Percentiles rank a stretch among this genome's conserved stretches.
These are phyloP conservation scores for Gastracanthus pulcherrimus DNA, from an alignment of 2,888 invertebrate species.

Conservation along the genomic window DNA sequence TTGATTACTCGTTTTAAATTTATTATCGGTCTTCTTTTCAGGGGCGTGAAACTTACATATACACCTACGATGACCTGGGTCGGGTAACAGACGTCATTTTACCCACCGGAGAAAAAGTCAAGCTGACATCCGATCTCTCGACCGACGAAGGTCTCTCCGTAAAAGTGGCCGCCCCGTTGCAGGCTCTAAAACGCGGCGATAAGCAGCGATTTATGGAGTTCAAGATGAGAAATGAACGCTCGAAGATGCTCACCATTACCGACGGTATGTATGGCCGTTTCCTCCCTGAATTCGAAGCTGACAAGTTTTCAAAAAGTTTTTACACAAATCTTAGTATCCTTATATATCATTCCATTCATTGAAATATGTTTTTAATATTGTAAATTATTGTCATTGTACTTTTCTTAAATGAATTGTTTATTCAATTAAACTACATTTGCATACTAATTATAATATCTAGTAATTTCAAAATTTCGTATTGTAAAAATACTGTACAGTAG, in stretches of 20 bases:
- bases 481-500: too few species aligned
- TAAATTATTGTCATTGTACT: too few species aligned
- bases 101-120: conserved; percentile 94
- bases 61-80: conserved; percentile 94
- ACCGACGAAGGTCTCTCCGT: conserved; percentile 88
- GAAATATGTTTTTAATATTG: background rate
- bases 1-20: conserved; percentile 43
- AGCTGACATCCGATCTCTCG: conserved; percentile 87
- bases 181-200: conserved; percentile 79
- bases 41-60: conserved; percentile 93
- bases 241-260: conserved; percentile 84
- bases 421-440: too few species aligned
- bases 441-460: too few species aligned
- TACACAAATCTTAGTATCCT: background rate
- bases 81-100: conserved; percentile 91
- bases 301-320: background rate
- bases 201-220: conserved; percentile 80
- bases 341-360: background rate
- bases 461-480: too few species aligned
- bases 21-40: conserved; percentile 71
- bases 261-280: conserved; percentile 78
- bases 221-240: conserved; percentile 82
- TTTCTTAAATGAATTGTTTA: too few species aligned
- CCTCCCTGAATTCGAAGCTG: background rate
- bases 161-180: conserved; percentile 83